Evolutionary conservation across 2,797 vertebrate species (phyloP).

Genomic region (Sebastes nivosus): DNA sequence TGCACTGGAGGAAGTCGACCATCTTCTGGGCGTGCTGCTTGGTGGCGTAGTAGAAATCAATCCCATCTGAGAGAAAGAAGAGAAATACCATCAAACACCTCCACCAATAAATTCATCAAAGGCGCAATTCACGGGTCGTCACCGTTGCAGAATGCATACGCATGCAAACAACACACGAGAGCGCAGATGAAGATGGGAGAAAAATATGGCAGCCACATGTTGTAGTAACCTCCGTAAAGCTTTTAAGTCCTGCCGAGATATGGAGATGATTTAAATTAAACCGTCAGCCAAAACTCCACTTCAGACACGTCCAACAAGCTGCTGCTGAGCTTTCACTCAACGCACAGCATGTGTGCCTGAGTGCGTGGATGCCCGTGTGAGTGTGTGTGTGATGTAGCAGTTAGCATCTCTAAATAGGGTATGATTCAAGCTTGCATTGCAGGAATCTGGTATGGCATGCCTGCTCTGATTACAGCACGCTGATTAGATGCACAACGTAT

Average conservation of each 20-base stretch:
- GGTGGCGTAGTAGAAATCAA: constrained; percentile 96
- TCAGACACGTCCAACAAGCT: constrained; percentile 18
- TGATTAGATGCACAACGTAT: constrained; percentile 51
- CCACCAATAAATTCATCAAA: constrained; percentile 34
- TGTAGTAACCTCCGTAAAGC: constrained; percentile 37
- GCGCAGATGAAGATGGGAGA: constrained; percentile 3
- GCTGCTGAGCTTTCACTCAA: constrained; percentile 39
- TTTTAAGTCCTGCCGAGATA: constrained; percentile 55
- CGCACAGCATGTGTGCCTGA: constrained; percentile 1
- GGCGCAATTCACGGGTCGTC: constrained; percentile 1
- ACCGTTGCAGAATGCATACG: neutral
- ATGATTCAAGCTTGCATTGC: constrained; percentile 18
- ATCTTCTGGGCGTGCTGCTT: constrained; percentile 98
- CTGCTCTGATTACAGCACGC: constrained; percentile 49
- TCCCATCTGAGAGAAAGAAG: constrained; percentile 84
- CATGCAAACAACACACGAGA: neutral
- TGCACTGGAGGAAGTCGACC: constrained; percentile 96
- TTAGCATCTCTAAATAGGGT: constrained; percentile 33
- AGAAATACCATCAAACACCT: constrained; percentile 40
- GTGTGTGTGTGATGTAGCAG: constrained; percentile 7
- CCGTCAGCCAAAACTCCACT: constrained; percentile 32
- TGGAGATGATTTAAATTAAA: constrained; percentile 56
- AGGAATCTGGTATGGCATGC: constrained; percentile 44
- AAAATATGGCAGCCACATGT: constrained; percentile 72
- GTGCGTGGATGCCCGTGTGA: neutral